These are phyloP conservation scores for Podilymbus podiceps DNA, from an alignment of 2,113 vertebrate genomes.

Conservation along the genomic window DNA sequence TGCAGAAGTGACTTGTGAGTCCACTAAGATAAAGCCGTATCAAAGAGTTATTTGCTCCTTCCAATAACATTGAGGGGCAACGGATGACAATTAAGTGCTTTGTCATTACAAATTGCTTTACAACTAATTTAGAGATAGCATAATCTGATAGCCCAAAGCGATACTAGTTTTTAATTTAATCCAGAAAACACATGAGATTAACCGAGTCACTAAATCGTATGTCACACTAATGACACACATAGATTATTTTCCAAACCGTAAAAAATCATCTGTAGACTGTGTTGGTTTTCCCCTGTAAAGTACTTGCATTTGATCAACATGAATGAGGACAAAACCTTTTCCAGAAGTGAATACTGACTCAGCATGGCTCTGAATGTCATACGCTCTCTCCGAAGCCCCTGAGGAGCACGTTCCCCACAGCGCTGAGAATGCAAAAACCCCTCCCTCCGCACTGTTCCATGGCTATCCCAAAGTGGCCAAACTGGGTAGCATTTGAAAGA, in stretches of 20 bases:
- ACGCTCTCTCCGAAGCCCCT: neutral
- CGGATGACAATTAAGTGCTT: neutral
- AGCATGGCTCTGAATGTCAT: neutral
- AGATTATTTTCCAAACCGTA: neutral
- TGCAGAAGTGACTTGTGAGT: neutral
- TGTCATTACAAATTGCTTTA: neutral
- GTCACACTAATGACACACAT: neutral
- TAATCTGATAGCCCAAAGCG: neutral
- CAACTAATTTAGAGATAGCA: neutral
- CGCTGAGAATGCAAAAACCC: neutral
- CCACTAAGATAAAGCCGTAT: neutral
- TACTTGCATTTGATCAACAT: neutral
- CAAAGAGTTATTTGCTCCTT: neutral
- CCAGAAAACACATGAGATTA: neutral
- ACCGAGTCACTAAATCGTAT: neutral
- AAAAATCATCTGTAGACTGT: neutral
- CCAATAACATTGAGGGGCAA: neutral
- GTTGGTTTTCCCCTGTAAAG: neutral
- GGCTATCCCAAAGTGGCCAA: neutral
- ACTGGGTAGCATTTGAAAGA: neutral
- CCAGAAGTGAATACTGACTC: neutral
- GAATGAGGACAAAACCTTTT: neutral
- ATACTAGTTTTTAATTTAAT: neutral
- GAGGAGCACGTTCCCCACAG: neutral
- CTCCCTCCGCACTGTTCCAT: neutral